phyloP scores from a whole-genome alignment of 2,888 invertebrate species.

The Pammene fasciana region DNA sequence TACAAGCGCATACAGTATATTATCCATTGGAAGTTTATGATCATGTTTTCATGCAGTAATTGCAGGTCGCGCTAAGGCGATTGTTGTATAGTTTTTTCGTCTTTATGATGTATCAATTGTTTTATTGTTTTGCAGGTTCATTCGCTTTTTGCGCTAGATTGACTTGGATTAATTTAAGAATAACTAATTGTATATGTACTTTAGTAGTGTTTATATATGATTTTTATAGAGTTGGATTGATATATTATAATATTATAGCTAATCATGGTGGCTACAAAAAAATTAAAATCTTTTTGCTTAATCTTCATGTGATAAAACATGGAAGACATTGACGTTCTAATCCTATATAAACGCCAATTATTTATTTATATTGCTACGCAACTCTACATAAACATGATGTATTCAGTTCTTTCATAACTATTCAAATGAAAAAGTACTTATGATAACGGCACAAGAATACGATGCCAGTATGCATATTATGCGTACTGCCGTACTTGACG shows the following conservation, averaged over 20 bases:
- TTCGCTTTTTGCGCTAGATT: slow-evolving; percentile 26
- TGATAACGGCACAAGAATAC: slow-evolving; percentile 3
- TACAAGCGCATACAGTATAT: slow-evolving; percentile 41
- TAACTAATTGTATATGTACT: slow-evolving; percentile 2
- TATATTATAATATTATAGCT: not conserved
- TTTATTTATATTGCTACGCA: too few species aligned
- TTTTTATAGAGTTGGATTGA: too few species aligned
- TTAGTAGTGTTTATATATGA: not conserved
- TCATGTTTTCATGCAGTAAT: slow-evolving; percentile 31
- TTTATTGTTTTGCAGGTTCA: slow-evolving; percentile 37
- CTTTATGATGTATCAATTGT: slow-evolving; percentile 40
- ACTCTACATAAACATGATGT: too few species aligned
- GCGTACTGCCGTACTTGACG: not conserved
- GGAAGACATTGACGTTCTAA: too few species aligned
- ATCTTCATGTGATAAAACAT: too few species aligned
- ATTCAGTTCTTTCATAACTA: not conserved
- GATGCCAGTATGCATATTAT: slow-evolving; percentile 5
- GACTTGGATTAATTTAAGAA: slow-evolving; percentile 11
- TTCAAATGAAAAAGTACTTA: not conserved
- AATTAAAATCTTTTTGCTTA: too few species aligned
- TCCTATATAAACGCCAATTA: too few species aligned
- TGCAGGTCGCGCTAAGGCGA: slow-evolving; percentile 24
- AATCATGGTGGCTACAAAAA: too few species aligned
- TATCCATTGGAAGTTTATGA: slow-evolving; percentile 28
- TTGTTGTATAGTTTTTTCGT: slow-evolving; percentile 33